phyloP scores from a whole-genome alignment of 1,140 invertebrate genomes.

The Galleria mellonella region DNA sequence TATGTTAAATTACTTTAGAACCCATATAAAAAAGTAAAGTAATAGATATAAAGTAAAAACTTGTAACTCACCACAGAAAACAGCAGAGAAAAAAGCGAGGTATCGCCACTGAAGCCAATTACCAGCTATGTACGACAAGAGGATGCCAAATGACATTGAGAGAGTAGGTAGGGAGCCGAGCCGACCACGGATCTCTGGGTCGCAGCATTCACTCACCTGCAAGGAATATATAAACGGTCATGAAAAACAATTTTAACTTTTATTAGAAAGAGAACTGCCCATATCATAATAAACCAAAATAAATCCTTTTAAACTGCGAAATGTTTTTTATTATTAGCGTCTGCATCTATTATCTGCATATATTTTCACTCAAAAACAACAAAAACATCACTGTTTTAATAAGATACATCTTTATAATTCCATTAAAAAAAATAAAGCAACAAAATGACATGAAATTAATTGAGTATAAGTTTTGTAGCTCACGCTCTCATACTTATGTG shows the following conservation, averaged over 20 bases:
- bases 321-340: not conserved
- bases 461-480: too few relatives aligned
- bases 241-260: not conserved
- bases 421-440: too few relatives aligned
- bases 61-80: conserved; percentile 51
- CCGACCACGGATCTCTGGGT: conserved; percentile 77
- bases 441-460: too few relatives aligned
- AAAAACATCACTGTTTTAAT: too few relatives aligned
- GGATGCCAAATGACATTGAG: conserved; percentile 78
- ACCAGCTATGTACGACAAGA: conserved; percentile 77
- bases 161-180: conserved; percentile 79
- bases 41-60: too few relatives aligned
- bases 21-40: too few relatives aligned
- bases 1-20: too few relatives aligned
- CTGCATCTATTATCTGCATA: not conserved
- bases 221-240: conserved; percentile 5
- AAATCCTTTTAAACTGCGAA: not conserved
- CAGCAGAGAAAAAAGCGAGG: conserved; percentile 69
- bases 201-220: conserved; percentile 79
- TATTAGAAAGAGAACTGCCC: not conserved
- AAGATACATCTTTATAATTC: too few relatives aligned
- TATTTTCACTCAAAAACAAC: too few relatives aligned
- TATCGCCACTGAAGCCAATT: conserved; percentile 76
- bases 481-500: too few relatives aligned
- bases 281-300: not conserved